A percentile compares a stretch with the other conserved stretches of the same genome.
phyloP scores from a whole-genome alignment of 2,888 invertebrate genomes.

The Bembecia ichneumoniformis region DNA sequence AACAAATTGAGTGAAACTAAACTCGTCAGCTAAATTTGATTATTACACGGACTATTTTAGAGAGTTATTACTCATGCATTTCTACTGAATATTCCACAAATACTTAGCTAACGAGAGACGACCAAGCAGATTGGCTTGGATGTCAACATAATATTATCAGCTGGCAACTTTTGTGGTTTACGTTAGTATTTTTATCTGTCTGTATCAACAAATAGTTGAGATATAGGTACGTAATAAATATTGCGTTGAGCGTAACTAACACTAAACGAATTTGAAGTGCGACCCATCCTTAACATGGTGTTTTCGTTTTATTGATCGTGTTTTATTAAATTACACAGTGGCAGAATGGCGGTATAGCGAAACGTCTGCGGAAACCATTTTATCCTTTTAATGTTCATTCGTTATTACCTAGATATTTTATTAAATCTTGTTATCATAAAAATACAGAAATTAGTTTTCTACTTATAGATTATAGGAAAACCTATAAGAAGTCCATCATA shows the following conservation, averaged over 20 bases:
- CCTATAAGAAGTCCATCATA: too few relatives aligned
- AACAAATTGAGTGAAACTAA: too few relatives aligned
- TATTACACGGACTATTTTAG: not conserved
- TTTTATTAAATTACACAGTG: too few relatives aligned
- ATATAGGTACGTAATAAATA: not conserved
- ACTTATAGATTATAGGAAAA: too few relatives aligned
- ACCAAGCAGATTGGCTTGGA: slow-evolving; percentile 15
- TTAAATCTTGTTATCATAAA: too few relatives aligned
- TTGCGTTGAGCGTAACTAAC: not conserved
- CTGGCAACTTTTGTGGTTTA: slow-evolving; percentile 22
- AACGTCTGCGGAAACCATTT: too few relatives aligned
- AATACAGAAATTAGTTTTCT: too few relatives aligned
- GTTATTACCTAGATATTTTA: too few relatives aligned
- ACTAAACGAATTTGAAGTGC: not conserved
- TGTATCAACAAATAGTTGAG: slow-evolving; percentile 20
- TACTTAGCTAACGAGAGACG: slow-evolving; percentile 12
- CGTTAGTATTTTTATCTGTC: too few relatives aligned
- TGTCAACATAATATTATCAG: slow-evolving; percentile 32
- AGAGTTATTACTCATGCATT: not conserved
- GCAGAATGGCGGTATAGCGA: too few relatives aligned
- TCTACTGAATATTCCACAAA: slow-evolving; percentile 7
- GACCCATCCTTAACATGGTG: not conserved
- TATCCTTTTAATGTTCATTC: too few relatives aligned
- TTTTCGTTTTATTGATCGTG: too few relatives aligned
- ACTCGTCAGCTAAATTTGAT: not conserved